Evolutionary conservation across 2,888 invertebrate genomes (phyloP).

Genomic region (Pantelozetes paolii): DNA sequence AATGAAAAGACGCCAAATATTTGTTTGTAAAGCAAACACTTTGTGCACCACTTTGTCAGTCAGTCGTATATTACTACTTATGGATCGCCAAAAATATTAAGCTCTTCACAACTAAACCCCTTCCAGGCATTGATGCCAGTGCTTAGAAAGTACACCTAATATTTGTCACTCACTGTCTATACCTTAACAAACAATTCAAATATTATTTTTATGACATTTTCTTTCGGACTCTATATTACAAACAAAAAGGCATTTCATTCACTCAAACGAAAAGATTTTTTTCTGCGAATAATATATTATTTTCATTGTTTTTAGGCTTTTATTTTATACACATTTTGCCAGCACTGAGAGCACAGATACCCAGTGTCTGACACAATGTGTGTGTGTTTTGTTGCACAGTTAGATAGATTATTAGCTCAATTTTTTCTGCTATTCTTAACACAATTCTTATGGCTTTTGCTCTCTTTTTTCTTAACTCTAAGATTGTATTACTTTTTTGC

Average conservation of each 20-base stretch:
- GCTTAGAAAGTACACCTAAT: not conserved
- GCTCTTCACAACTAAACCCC: not conserved
- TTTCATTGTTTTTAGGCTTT: not conserved
- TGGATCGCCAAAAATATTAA: constrained; percentile 5
- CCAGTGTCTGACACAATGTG: not conserved
- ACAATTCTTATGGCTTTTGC: constrained; percentile 12
- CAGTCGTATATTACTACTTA: constrained; percentile 27
- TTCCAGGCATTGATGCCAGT: constrained; percentile 1
- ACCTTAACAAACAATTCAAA: not conserved
- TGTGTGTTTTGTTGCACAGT: not conserved
- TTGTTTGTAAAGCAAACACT: constrained; percentile 24
- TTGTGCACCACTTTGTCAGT: constrained; percentile 11
- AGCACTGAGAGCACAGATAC: not conserved
- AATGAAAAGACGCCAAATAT: constrained; percentile 24
- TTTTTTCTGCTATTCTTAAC: constrained; percentile 11
- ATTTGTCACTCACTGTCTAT: constrained; percentile 19
- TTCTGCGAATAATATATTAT: not conserved
- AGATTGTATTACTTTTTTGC: constrained; percentile 5
- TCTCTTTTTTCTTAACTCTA: not conserved
- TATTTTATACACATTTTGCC: not conserved
- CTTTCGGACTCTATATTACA: not conserved
- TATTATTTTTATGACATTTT: not conserved
- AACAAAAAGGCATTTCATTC: not conserved
- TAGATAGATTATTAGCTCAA: constrained; percentile 14
- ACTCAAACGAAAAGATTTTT: not conserved